Evolutionary conservation across 2,797 vertebrate species (phyloP).

Genomic region (Alosa sapidissima): DNA sequence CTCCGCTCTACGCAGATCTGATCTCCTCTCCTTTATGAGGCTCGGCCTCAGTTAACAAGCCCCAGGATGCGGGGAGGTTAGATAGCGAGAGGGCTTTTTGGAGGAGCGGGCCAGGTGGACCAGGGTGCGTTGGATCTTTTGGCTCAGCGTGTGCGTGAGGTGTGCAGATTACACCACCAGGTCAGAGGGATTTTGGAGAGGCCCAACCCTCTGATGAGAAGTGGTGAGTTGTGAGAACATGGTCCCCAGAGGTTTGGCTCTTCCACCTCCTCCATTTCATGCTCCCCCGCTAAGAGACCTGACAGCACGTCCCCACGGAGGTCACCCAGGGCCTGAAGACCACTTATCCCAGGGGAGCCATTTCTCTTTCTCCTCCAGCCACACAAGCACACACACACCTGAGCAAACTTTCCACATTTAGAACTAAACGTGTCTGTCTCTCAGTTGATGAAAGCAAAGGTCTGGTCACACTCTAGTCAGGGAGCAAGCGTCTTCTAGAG

Average conservation of each 20-base stretch:
- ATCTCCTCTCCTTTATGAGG: slow-evolving; percentile 28
- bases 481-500: not conserved
- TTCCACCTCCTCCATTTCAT: not conserved
- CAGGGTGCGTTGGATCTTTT: not conserved
- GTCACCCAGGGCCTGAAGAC: slow-evolving; percentile 20
- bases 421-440: not conserved
- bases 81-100: not conserved
- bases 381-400: slow-evolving; percentile 27
- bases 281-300: not conserved
- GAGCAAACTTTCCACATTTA: slow-evolving; percentile 12
- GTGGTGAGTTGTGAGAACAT: slow-evolving; percentile 6
- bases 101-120: slow-evolving; percentile 25
- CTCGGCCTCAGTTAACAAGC: slow-evolving; percentile 28
- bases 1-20: slow-evolving; percentile 30
- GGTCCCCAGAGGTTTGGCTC: not conserved
- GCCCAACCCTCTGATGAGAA: slow-evolving; percentile 37
- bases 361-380: not conserved
- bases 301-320: slow-evolving; percentile 1
- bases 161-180: slow-evolving; percentile 22
- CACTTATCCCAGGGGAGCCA: slow-evolving; percentile 23
- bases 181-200: slow-evolving; percentile 29
- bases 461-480: slow-evolving; percentile 1
- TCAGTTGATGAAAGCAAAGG: slow-evolving; percentile 5
- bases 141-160: not conserved
- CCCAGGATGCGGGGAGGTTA: slow-evolving; percentile 25